Evolutionary conservation across 2,113 vertebrate genomes (phyloP), one percentile per base, ranked within the genome.

Genomic region (Carlito syrichta): DNA sequence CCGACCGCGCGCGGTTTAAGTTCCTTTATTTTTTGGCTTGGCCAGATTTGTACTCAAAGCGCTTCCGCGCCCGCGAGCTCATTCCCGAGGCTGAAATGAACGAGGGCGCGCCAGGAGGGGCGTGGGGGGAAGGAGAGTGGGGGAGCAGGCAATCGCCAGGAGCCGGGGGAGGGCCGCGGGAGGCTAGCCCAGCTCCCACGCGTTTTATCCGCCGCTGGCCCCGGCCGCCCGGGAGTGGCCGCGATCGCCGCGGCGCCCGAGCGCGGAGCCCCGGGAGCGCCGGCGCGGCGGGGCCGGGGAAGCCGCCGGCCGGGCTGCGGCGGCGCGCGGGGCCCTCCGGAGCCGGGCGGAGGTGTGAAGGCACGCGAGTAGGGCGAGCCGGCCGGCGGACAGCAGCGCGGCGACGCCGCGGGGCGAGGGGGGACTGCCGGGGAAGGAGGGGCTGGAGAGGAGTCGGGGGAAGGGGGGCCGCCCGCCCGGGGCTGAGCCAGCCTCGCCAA

Each of bases 291-390:
- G 69, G 14, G 77, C 63, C 32, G 38, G 1, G 60, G 6, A 56
- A 35, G 74, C 40, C 8, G 45, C 0, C 4, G 48, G 68, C 40
- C 0, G 2, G 0, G 43, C 20, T 0, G 30, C 38, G 3, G 22
- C 32, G 8, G 54, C 14, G n/a, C 35, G 30, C 58, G 63, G 71
- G 54, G 82, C 89, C 50, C 84, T 60, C 89, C 91, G 1, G 68
- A 52, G 94, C 94, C 6, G 54, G 89, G 89, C 40, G 43, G 85
- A 91, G 97, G 92, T 96, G 98, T 99, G 98, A 98, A 98, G 99
- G 99, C 99, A 99, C 99, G 98, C 97, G 98, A 98, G 98, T 97
- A 95, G 96, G 97, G 98, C 1, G 96, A 95, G 93, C 94, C 60
- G 89, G 82, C 79, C 43, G 68, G 68, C 79, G 96, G 52, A 84